Evolutionary conservation across 2,797 vertebrate genomes (phyloP).

Genomic region (Periparus ater): DNA sequence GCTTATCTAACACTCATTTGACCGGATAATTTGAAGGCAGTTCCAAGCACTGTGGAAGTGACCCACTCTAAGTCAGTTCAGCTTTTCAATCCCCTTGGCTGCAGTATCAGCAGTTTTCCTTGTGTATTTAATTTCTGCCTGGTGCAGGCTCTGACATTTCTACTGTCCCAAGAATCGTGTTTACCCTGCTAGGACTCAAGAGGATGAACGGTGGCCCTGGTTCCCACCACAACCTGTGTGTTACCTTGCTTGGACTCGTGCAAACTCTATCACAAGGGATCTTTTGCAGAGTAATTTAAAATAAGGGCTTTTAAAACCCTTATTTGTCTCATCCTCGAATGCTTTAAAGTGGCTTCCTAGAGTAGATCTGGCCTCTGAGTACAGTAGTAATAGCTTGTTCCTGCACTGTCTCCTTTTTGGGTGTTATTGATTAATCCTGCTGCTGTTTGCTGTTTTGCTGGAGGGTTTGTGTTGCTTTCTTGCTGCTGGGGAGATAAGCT

Average conservation of each 20-base stretch:
- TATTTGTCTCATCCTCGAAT: not conserved
- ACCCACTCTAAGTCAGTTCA: not conserved
- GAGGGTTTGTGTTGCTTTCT: not conserved
- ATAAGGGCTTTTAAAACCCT: not conserved
- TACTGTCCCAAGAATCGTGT: not conserved
- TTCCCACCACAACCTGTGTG: not conserved
- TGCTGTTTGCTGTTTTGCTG: not conserved
- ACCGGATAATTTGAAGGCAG: slow-evolving; percentile 19
- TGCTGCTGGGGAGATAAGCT: not conserved
- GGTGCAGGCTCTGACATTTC: not conserved
- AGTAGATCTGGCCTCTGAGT: not conserved
- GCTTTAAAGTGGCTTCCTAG: not conserved
- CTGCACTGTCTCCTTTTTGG: not conserved
- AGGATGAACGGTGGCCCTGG: not conserved
- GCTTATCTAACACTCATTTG: slow-evolving; percentile 45
- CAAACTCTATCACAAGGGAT: not conserved
- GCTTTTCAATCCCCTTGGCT: not conserved
- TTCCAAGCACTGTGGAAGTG: slow-evolving; percentile 19
- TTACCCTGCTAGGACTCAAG: not conserved
- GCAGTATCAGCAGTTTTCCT: slow-evolving; percentile 45
- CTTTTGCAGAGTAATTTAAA: not conserved
- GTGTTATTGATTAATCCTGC: not conserved
- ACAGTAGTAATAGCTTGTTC: not conserved
- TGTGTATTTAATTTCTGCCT: not conserved
- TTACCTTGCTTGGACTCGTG: not conserved